Conservation (phyloP, 2,888 invertebrate genomes). For the Protonemura montana region DNA sequence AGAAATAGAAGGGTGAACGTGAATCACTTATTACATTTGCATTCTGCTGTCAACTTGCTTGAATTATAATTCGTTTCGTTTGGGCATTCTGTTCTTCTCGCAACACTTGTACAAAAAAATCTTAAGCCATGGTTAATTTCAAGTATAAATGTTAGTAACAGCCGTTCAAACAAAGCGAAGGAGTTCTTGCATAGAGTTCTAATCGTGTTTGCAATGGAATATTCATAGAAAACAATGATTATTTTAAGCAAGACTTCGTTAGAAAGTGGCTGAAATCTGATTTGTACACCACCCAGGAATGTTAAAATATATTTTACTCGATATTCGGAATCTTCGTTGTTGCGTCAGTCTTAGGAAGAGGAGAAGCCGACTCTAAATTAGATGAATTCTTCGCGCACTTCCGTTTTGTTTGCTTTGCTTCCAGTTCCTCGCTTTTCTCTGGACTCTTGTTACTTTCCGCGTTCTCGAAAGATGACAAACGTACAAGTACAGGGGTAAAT, state of each 20-base stretch:
- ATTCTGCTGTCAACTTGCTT: conserved; percentile 21
- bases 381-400: conserved; percentile 17
- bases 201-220: conserved; percentile 48
- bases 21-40: conserved; percentile 24
- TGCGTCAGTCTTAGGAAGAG: background rate
- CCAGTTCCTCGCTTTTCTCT: background rate
- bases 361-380: background rate
- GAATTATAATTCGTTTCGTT: conserved; percentile 17
- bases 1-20: conserved; percentile 22
- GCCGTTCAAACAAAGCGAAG: conserved; percentile 42
- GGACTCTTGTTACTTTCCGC: background rate
- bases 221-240: conserved; percentile 48
- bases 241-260: conserved; percentile 42
- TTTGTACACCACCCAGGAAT: conserved; percentile 43
- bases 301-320: conserved; percentile 39
- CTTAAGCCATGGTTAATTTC: conserved; percentile 36
- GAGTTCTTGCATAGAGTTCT: conserved; percentile 40
- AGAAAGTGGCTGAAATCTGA: conserved; percentile 46
- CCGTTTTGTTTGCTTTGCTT: background rate
- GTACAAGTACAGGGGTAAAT: background rate
- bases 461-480: background rate
- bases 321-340: conserved; percentile 34
- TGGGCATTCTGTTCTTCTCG: background rate
- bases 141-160: conserved; percentile 31
- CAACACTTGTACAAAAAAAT: conserved; percentile 32